Evolutionary conservation across 1,140 invertebrate species (phyloP).

Genomic region (Chrysopa pallens): DNA sequence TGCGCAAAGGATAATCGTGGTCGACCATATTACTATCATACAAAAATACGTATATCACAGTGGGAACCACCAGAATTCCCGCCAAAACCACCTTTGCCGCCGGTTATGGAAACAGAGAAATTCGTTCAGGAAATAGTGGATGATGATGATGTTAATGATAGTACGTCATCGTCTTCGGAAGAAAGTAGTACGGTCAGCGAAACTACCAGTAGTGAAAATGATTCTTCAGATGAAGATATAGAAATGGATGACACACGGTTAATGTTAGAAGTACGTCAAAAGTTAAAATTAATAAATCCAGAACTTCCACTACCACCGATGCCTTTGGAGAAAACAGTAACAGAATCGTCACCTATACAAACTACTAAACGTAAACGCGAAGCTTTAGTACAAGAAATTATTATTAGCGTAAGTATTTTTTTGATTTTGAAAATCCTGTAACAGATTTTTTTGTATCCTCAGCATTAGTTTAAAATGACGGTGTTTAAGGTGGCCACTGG

Average conservation of each 20-base stretch:
- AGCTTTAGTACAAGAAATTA: slow-evolving; percentile 43
- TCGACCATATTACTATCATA: slow-evolving; percentile 81
- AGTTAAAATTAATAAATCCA: slow-evolving; percentile 13
- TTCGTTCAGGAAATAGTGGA: slow-evolving; percentile 6
- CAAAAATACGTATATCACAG: slow-evolving; percentile 62
- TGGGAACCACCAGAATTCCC: slow-evolving; percentile 60
- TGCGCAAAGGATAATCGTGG: slow-evolving; percentile 63
- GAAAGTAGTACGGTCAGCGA: slow-evolving; percentile 22
- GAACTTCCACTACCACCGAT: neutral
- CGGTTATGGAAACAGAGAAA: neutral
- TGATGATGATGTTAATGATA: slow-evolving; percentile 23
- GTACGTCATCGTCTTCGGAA: slow-evolving; percentile 25
- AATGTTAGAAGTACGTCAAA: slow-evolving; percentile 14
- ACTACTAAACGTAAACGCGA: slow-evolving; percentile 22
- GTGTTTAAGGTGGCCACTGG: too few relatives aligned
- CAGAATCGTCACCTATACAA: neutral
- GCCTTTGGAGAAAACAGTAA: neutral
- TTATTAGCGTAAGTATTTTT: slow-evolving; percentile 43
- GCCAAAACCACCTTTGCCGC: neutral
- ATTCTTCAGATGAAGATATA: slow-evolving; percentile 25
- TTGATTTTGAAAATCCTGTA: slow-evolving; percentile 3
- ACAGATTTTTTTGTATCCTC: too few relatives aligned
- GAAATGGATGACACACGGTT: slow-evolving; percentile 16
- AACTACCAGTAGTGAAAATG: slow-evolving; percentile 30
- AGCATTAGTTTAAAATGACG: too few relatives aligned